Conservation (phyloP, 2,797 vertebrate genomes). For the Gymnopithys bicolor region DNA sequence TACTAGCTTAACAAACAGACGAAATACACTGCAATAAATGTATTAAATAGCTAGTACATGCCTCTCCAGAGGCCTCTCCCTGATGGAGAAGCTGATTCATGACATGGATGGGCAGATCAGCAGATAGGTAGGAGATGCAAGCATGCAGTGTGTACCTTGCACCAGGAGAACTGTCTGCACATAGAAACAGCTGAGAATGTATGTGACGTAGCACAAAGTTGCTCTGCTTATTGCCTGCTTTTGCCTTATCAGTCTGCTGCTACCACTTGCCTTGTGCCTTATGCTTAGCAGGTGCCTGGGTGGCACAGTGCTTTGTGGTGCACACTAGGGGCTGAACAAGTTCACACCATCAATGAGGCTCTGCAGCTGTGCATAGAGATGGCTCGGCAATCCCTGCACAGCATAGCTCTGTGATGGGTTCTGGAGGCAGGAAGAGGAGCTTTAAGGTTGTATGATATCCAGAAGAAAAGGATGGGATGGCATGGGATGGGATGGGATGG, state of each 20-base stretch:
- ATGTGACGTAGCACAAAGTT: background rate
- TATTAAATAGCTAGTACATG: background rate
- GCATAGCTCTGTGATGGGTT: background rate
- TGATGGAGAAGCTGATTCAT: background rate
- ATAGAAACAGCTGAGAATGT: background rate
- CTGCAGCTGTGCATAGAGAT: background rate
- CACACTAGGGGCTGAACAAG: background rate
- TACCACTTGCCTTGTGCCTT: background rate
- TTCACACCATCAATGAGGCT: background rate
- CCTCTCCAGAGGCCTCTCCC: background rate
- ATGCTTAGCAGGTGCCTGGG: background rate
- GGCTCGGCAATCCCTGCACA: background rate
- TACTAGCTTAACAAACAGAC: background rate
- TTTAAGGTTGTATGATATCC: background rate
- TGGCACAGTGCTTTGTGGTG: background rate
- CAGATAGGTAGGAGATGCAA: background rate
- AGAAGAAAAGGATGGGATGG: background rate
- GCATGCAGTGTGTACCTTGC: background rate
- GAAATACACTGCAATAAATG: background rate
- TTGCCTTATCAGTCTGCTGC: background rate
- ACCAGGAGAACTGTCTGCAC: background rate
- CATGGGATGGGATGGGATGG: background rate
- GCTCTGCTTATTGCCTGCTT: background rate
- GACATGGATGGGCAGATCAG: background rate
- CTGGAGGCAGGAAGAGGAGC: background rate